These are phyloP conservation scores for Astropecten irregularis DNA, from an alignment of 53 echinoderm and acorn worm genomes.

Conservation along the genomic window DNA sequence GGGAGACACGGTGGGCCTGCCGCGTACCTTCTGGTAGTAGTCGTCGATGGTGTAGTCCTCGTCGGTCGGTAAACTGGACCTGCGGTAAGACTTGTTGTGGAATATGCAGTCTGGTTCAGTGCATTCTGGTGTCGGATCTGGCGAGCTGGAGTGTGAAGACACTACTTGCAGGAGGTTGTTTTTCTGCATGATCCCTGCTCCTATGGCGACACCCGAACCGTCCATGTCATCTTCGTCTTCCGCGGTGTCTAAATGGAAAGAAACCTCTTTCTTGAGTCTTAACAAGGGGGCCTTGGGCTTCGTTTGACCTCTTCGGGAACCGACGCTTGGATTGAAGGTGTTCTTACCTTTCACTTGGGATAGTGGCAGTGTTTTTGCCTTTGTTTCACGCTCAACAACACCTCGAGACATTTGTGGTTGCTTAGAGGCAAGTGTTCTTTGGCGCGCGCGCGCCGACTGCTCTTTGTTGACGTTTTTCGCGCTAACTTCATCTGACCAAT, in stretches of 20 bases:
- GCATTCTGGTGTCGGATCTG: slow-evolving; percentile 22
- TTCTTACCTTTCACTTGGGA: too few relatives aligned
- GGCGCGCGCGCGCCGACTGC: neutral
- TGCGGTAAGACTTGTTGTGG: slow-evolving; percentile 51
- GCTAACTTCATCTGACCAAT: neutral
- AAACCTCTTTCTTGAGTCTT: slow-evolving; percentile 30
- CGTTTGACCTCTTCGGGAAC: neutral
- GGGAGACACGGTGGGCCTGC: slow-evolving; percentile 70
- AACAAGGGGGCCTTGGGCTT: neutral
- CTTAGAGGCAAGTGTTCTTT: neutral
- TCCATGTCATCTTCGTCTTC: neutral
- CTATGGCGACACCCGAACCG: neutral
- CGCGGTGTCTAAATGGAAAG: neutral
- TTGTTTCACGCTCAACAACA: neutral
- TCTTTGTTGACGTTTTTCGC: slow-evolving; percentile 30
- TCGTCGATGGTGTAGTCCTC: slow-evolving; percentile 53
- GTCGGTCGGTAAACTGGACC: neutral
- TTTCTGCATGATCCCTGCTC: slow-evolving; percentile 17
- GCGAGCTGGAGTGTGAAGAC: neutral
- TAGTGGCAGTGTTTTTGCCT: too few relatives aligned
- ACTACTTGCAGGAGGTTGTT: neutral
- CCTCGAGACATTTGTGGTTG: neutral
- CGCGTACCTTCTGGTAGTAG: slow-evolving; percentile 69
- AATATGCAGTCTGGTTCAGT: slow-evolving; percentile 85
- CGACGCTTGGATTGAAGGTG: too few relatives aligned